Base-by-base conservation (phyloP, 2,797 vertebrate species). In the Anguilla anguilla region DNA sequence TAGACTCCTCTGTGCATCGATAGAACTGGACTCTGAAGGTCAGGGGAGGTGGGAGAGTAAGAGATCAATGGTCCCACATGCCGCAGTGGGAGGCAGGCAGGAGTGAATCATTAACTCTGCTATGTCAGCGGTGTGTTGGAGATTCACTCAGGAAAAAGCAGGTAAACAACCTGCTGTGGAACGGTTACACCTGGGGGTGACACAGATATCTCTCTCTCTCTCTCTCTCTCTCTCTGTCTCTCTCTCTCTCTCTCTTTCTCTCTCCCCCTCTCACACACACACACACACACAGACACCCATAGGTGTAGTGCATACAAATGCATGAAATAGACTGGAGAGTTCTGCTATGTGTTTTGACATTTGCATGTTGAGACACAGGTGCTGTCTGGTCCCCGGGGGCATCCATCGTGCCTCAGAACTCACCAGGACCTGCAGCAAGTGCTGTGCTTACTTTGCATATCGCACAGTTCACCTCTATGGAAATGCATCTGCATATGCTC, bases 71-170 rank as follows among this genome's bases (percentile, higher is more conserved):
- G 7, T 35, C 43, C 43, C 79, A 81, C 22, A 5, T 82, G 46
- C 79, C 9, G 13, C 46, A 49, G 79, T 7, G 25, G 43, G 79
- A 7, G 46, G 25, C 79, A 82, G 19, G 46, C 17, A 17, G 19
- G 6, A 25, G 49, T 81, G 79, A 77, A 83, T 61, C 61, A 83
- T 87, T 87, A 83, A 83, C 77, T 22, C 17, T 64, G 77, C 79
- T n/a, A 51, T 83, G 57, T 59, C 77, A 83, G 59, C 86, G 81
- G 57, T 49, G 25, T 83, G 57, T 31, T 61, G 19, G 39, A 35
- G 19, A 61, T 57, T 35, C 35, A 5, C n/a, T 59, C 51, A 22
- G 55, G 53, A 53, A 82, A 35, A 61, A 13, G 86, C 55, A 87
- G 79, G 86, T 64, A 87, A 83, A 83, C 57, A 59, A 82, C 9